phyloP scores from a whole-genome alignment of 2,797 vertebrate species.

The Acrossocheilus wenchowensis region DNA sequence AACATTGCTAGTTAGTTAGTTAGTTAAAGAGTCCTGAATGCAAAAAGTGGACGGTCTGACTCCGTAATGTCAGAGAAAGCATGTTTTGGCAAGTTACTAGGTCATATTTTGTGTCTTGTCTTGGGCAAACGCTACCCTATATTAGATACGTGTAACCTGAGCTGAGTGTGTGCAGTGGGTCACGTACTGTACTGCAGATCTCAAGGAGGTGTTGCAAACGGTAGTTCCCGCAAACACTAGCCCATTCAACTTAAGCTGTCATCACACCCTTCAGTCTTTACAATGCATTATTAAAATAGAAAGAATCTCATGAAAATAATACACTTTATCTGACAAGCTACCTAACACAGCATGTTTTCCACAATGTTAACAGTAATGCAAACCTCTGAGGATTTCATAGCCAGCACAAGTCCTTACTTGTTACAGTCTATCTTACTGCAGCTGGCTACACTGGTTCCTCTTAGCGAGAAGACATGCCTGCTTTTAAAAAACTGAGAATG shows the following conservation, averaged over 20 bases:
- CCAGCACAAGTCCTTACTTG: slow-evolving; percentile 36
- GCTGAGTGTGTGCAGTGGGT: slow-evolving; percentile 37
- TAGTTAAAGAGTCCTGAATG: background rate
- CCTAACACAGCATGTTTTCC: background rate
- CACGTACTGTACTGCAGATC: slow-evolving; percentile 44
- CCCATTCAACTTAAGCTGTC: slow-evolving; percentile 5
- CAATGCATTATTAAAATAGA: slow-evolving; percentile 22
- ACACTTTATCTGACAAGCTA: slow-evolving; percentile 11
- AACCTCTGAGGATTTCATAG: slow-evolving; percentile 8
- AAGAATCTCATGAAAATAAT: slow-evolving; percentile 4
- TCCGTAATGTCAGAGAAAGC: background rate
- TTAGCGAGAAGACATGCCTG: background rate
- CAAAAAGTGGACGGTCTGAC: background rate
- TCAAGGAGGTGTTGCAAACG: slow-evolving; percentile 37
- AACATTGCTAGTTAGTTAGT: background rate
- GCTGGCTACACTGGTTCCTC: slow-evolving; percentile 18
- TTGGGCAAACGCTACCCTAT: background rate
- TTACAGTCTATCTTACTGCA: background rate
- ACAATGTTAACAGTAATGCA: background rate
- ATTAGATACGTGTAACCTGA: slow-evolving; percentile 28
- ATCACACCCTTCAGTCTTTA: slow-evolving; percentile 4
- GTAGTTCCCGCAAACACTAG: slow-evolving; percentile 15
- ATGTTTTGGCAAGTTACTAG: slow-evolving; percentile 9
- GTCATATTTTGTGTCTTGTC: slow-evolving; percentile 25
- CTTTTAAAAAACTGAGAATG: background rate